These are phyloP conservation scores for Silurus lanzhouensis DNA, from an alignment of 2,797 vertebrate genomes.

Conservation along the genomic window DNA sequence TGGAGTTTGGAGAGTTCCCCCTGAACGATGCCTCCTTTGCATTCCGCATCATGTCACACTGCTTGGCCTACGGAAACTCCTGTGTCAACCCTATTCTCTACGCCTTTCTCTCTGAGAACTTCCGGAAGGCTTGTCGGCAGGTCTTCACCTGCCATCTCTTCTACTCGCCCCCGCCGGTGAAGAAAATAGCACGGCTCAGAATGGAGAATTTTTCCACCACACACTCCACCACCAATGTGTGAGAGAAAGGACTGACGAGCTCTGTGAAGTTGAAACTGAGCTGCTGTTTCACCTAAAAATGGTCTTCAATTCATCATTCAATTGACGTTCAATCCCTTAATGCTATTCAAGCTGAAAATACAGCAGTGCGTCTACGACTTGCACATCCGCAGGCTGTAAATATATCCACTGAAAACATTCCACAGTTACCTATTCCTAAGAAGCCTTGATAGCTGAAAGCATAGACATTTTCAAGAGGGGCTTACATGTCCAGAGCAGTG, in stretches of 20 bases:
- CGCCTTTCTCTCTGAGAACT: slow-evolving; percentile 83
- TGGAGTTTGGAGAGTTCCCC: slow-evolving; percentile 80
- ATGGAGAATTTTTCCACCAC: slow-evolving; percentile 81
- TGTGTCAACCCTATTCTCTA: slow-evolving; percentile 86
- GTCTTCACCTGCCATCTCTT: slow-evolving; percentile 69
- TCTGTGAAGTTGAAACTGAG: slow-evolving; percentile 20
- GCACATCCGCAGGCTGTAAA: not conserved
- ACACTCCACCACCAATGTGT: slow-evolving; percentile 75
- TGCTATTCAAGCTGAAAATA: not conserved
- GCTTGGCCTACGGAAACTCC: slow-evolving; percentile 82
- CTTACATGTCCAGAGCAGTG: not conserved
- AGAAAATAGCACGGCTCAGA: slow-evolving; percentile 71
- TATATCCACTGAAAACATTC: not conserved
- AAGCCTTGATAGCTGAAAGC: slow-evolving; percentile 4
- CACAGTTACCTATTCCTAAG: not conserved
- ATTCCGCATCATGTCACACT: slow-evolving; percentile 81
- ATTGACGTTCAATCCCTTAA: not conserved
- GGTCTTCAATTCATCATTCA: not conserved
- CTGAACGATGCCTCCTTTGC: slow-evolving; percentile 77
- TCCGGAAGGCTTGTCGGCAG: slow-evolving; percentile 77
- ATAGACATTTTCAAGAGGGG: not conserved
- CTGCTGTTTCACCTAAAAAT: not conserved
- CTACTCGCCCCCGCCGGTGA: slow-evolving; percentile 41
- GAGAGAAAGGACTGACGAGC: slow-evolving; percentile 27
- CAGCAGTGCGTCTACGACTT: no score